These are phyloP conservation scores for Metallyticus violacea DNA, from an alignment of 2,888 invertebrate species.

Conservation along the genomic window DNA sequence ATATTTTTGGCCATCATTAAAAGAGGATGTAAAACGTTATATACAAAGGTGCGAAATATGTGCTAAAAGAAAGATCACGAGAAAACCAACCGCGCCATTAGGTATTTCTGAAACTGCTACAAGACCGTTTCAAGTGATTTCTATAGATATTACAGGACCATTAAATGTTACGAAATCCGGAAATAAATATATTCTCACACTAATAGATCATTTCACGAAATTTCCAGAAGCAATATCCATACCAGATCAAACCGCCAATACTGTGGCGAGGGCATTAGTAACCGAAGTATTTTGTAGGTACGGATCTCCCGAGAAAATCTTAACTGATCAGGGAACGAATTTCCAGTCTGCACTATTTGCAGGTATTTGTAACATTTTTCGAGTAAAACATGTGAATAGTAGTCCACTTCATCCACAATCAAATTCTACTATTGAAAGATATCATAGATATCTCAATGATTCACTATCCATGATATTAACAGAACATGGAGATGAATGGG, in stretches of 20 bases:
- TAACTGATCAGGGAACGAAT: too few relatives aligned
- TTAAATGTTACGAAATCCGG: too few relatives aligned
- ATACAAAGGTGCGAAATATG: slow-evolving; percentile 4
- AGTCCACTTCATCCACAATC: too few relatives aligned
- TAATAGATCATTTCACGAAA: too few relatives aligned
- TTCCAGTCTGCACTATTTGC: too few relatives aligned
- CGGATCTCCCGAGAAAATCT: too few relatives aligned
- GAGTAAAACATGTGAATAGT: too few relatives aligned
- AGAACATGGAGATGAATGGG: neutral
- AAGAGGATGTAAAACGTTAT: too few relatives aligned
- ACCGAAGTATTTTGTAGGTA: too few relatives aligned
- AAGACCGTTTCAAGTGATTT: neutral
- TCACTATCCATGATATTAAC: neutral
- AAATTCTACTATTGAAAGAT: slow-evolving; percentile 19
- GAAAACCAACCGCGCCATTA: neutral
- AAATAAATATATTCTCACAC: too few relatives aligned
- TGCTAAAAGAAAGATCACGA: neutral
- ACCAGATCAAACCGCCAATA: slow-evolving; percentile 34
- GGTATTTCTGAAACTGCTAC: neutral
- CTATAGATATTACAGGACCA: slow-evolving; percentile 32
- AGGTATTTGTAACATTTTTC: too few relatives aligned
- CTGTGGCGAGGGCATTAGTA: slow-evolving; percentile 30
- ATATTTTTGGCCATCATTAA: neutral
- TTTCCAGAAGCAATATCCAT: too few relatives aligned
- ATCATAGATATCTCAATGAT: neutral